Evolutionary conservation across 2,113 vertebrate genomes (phyloP).

Genomic region (Oryctolagus cuniculus): DNA sequence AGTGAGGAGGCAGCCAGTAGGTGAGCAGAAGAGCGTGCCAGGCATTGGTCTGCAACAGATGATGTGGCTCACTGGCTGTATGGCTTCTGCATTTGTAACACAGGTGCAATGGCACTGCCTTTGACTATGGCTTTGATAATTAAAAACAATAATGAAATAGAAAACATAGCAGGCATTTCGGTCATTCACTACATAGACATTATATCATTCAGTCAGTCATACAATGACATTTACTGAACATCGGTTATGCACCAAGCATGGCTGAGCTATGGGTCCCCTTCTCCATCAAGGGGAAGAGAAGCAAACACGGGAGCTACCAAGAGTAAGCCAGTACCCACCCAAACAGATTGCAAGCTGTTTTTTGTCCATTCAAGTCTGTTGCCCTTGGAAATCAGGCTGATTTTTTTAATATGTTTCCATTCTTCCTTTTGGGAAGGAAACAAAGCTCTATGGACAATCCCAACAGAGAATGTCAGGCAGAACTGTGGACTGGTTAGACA

Average conservation of each 20-base stretch:
- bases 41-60: not conserved
- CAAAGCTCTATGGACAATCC: not conserved
- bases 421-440: not conserved
- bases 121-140: not conserved
- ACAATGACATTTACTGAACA: not conserved
- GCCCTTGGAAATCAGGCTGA: not conserved
- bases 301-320: not conserved
- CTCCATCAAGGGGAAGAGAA: not conserved
- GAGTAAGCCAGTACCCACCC: not conserved
- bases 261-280: not conserved
- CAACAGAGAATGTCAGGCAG: not conserved
- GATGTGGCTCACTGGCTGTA: not conserved
- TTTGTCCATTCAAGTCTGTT: not conserved
- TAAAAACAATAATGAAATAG: constrained; percentile 25
- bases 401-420: not conserved
- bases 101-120: not conserved
- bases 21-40: not conserved
- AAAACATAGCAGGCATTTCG: not conserved
- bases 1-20: not conserved
- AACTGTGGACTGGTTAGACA: not conserved
- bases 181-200: not conserved
- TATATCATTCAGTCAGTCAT: not conserved
- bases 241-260: not conserved
- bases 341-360: not conserved
- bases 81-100: constrained; percentile 19